A percentile compares a stretch with the other conserved stretches of the same genome.
Conservation (phyloP, 2,113 vertebrate genomes). For the Pterophyllum scalare region DNA sequence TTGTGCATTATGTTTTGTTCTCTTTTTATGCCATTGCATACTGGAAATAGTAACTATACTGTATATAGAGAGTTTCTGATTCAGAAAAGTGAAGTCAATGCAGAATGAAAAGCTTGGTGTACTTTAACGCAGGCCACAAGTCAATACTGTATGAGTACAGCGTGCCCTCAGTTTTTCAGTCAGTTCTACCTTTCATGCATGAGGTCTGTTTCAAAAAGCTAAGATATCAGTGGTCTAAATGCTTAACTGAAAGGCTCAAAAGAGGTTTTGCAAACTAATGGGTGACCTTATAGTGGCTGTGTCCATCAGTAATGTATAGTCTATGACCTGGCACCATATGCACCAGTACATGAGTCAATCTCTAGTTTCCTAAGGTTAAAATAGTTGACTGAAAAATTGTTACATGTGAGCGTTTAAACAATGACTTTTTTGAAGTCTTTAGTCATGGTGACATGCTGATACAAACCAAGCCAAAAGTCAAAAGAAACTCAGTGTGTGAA, state of each 20-base stretch:
- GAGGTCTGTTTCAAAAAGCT: background rate
- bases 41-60: background rate
- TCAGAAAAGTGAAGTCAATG: background rate
- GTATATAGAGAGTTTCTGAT: background rate
- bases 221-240: background rate
- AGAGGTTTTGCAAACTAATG: background rate
- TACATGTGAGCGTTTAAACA: background rate
- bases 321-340: background rate
- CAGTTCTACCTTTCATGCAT: background rate
- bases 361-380: background rate
- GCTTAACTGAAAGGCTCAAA: background rate
- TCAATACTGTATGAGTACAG: background rate
- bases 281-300: background rate
- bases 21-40: background rate
- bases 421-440: background rate
- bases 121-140: background rate
- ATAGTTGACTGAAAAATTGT: background rate
- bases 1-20: background rate
- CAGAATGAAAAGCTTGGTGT: background rate
- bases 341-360: background rate
- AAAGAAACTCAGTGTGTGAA: background rate
- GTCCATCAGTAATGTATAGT: background rate
- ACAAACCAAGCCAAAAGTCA: slow-evolving; percentile 7
- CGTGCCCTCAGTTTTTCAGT: background rate
- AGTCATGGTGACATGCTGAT: background rate